Evolutionary conservation across 1,140 invertebrate species (phyloP).

Genomic region (Steinernema khuongi): DNA sequence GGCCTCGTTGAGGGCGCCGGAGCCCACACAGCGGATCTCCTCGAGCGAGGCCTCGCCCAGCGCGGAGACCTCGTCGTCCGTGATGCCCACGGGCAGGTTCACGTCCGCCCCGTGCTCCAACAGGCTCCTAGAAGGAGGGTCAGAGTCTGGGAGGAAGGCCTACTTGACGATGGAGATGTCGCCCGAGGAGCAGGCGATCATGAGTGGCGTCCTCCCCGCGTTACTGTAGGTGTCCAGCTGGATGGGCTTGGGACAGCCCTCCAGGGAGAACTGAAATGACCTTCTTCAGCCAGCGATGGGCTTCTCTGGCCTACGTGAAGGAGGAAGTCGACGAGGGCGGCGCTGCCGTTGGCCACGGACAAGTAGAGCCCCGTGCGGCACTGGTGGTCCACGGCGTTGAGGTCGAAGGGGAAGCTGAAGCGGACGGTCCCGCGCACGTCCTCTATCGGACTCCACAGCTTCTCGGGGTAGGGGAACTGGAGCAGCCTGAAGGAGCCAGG

Average conservation of each 20-base stretch:
- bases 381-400: conserved; percentile 80
- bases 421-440: conserved; percentile 72
- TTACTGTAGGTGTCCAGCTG: conserved; percentile 73
- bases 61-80: conserved; percentile 44
- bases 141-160: conserved; percentile 64
- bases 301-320: conserved; percentile 7
- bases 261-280: conserved; percentile 15
- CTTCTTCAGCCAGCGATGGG: conserved; percentile 3
- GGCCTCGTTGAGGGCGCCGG: conserved; percentile 63
- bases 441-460: conserved; percentile 70
- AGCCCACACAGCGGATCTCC: conserved; percentile 50
- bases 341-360: conserved; percentile 71
- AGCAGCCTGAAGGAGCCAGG: conserved; percentile 37
- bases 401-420: conserved; percentile 78
- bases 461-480: conserved; percentile 60
- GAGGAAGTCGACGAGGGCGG: conserved; percentile 60
- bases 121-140: conserved; percentile 63
- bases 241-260: conserved; percentile 65
- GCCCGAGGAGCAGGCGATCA: conserved; percentile 37
- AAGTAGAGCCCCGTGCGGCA: conserved; percentile 83
- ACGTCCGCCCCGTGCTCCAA: conserved; percentile 68
- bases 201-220: conserved; percentile 62
- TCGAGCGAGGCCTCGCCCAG: not conserved
- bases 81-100: conserved; percentile 58
- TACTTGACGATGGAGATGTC: conserved; percentile 30